These are phyloP conservation scores for Apotomis betuletana DNA, from an alignment of 2,888 invertebrate genomes.

Conservation along the genomic window DNA sequence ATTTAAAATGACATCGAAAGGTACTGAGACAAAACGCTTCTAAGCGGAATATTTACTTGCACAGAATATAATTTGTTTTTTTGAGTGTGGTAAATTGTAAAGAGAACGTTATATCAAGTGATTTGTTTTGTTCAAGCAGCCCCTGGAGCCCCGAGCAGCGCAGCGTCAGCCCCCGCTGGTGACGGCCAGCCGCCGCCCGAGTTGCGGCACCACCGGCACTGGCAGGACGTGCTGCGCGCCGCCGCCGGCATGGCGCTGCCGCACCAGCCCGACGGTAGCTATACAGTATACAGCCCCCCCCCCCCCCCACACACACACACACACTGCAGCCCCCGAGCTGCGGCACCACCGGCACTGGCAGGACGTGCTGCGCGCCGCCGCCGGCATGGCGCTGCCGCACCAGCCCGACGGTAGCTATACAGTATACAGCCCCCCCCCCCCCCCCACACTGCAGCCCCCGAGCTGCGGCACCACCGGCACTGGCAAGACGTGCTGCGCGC, in stretches of 20 bases:
- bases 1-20: no score
- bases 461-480: constrained; percentile 93
- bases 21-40: no score
- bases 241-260: constrained; percentile 92
- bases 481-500: constrained; percentile 95
- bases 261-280: constrained; percentile 82
- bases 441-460: constrained; percentile 58
- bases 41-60: no score
- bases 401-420: constrained; percentile 76
- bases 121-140: constrained; percentile 32
- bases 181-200: constrained; percentile 70
- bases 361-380: constrained; percentile 90
- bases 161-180: constrained; percentile 43
- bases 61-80: no score
- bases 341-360: constrained; percentile 98
- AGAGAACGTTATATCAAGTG: no score
- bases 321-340: constrained; percentile 77
- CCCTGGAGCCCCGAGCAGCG: constrained; percentile 36
- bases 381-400: constrained; percentile 90
- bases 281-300: no score
- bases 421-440: no score
- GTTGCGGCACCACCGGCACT: constrained; percentile 94
- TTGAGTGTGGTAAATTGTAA: no score
- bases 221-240: constrained; percentile 94
- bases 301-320: no score